Base-by-base conservation (phyloP, 2,113 vertebrate genomes). In the Carassius gibelio region DNA sequence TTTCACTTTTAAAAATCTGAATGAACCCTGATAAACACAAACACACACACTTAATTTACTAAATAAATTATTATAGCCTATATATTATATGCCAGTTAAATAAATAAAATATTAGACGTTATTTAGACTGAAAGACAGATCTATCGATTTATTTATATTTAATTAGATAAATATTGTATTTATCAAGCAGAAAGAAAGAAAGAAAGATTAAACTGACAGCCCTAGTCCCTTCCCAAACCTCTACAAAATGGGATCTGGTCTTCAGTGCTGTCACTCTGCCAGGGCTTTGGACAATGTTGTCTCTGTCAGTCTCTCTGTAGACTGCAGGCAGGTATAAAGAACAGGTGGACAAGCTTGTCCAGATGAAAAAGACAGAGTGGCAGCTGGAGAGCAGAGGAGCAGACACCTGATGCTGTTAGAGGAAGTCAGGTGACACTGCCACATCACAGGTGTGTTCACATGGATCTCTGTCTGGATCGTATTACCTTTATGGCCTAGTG, bases 361-460 rank as follows among this genome's bases (percentile, higher is more conserved):
- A 55, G 72, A 86, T 76, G 83, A 88, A 84, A 81, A 81, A 76
- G 81, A 84, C 84, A 84, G 61, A 42, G 38, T 1, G 6, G 15
- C 50, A 26, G 62, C 71, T 50, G 79, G 62, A 82, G 64, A 82
- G 52, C 83, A 71, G n/a, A 61, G 34, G 74, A 80, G 34, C 30
- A 68, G 84, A 85, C 79, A 86, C 76, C 38, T 71, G 81, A 88
- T 76, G 69, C 75, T 17, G 45, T n/a, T 75, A 61, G 23, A 78
- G 14, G 66, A 71, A 77, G 62, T 10, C 62, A 79, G 45, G 26
- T 76, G 66, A 59, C 45, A 45, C 57, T 36, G 30, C 38, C 68
- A 38, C 61, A 69, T 52, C 75, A 64, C 30, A 55, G 15, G 50
- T 66, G 23, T 66, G 36, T 71, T 75, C 48, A 61, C 52, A 8